Percentiles rank a stretch among this genome's conserved stretches.
Conservation (phyloP, 1,140 invertebrate genomes). For the Centruroides sculpturatus region DNA sequence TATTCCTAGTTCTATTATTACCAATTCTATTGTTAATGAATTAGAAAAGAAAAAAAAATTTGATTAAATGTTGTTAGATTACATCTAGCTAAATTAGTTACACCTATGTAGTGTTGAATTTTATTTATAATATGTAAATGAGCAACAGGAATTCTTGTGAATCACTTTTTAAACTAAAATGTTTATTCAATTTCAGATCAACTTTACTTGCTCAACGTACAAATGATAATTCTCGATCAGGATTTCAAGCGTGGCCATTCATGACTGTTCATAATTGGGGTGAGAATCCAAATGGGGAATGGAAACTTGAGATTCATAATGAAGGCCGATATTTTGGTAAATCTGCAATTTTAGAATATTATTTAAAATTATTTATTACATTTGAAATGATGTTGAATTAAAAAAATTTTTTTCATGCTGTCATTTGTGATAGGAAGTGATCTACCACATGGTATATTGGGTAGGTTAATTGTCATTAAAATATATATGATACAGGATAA, state of each 20-base stretch:
- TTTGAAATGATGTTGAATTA: neutral
- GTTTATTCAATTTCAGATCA: constrained; percentile 24
- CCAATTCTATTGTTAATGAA: too few relatives aligned
- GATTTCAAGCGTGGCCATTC: constrained; percentile 55
- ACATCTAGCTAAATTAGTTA: too few relatives aligned
- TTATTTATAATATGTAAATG: too few relatives aligned
- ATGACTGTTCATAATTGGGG: constrained; percentile 79
- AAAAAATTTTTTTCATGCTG: constrained; percentile 1
- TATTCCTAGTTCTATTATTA: too few relatives aligned
- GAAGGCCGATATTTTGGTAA: constrained; percentile 71
- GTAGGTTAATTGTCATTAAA: neutral
- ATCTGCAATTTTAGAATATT: too few relatives aligned
- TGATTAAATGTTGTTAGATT: too few relatives aligned
- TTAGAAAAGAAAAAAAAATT: too few relatives aligned
- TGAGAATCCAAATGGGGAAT: constrained; percentile 78
- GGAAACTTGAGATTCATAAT: constrained; percentile 87
- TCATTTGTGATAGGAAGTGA: constrained; percentile 6
- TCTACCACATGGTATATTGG: constrained; percentile 9
- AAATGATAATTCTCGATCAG: constrained; percentile 67
- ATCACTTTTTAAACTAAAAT: too few relatives aligned
- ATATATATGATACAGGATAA: too few relatives aligned
- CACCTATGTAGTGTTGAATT: too few relatives aligned
- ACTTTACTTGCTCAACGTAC: constrained; percentile 69
- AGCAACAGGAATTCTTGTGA: too few relatives aligned
- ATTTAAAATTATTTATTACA: too few relatives aligned